Base-by-base conservation (phyloP, 2,113 vertebrate genomes). In the Platysternon megacephalum region DNA sequence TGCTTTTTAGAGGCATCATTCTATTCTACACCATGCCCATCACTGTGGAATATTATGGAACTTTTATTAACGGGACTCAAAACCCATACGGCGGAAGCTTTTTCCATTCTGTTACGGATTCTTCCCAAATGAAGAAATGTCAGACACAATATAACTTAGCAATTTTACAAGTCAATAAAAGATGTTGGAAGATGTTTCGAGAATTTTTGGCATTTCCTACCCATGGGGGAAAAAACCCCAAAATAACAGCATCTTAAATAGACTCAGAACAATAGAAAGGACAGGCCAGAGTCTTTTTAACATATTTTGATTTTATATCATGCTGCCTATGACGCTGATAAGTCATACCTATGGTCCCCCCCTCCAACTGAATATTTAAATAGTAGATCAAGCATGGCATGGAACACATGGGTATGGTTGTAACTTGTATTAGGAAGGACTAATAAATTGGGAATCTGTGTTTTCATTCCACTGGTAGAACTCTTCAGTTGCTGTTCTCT, bases 101-200 rank as follows among this genome's bases (percentile, higher is more conserved):
- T 94, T 96, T 85, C 87, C 22, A 44, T 84, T 72, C 72, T 90
- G 90, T 93, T 95, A 96, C 79, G 93, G 86, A 91, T 79, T 93
- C 81, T 85, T 94, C 95, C 82, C 91, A 85, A 6, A 93, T 11
- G 87, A 89, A 87, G 74, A 91, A 93, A 82, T 76, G 90, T 95
- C 95, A 95, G 86, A 49, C 35, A 88, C 83, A 88, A 94, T 95
- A 94, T 42, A 91, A 87, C 85, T 87, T 87, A 46, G 49, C 56
- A 35, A 6, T 93, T 79, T 42, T 80, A 96, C 79, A 87, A 79
- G 65, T 2, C 74, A 86, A 82, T 91, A 65, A 96, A 89, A 90
- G 92, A 94, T 79, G 19, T n/a, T 96, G 94, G 53, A 92, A 95
- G 96, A 95, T 92, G 86, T 89, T 95, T 93, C 12, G 2, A 49